These are phyloP conservation scores for Guaruba guarouba DNA, from an alignment of 2,113 vertebrate genomes.

Conservation along the genomic window DNA sequence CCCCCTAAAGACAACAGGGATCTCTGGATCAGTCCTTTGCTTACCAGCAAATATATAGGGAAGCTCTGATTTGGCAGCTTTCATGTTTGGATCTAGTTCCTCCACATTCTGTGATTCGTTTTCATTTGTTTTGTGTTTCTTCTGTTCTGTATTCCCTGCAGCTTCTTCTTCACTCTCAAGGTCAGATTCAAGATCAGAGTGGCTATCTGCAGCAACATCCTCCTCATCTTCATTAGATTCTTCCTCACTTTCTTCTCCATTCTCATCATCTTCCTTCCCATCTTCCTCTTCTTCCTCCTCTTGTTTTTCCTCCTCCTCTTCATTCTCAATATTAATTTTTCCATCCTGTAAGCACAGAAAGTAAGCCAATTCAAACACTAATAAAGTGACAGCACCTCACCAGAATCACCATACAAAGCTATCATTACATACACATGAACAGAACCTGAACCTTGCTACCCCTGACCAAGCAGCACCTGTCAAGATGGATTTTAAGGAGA, in stretches of 20 bases:
- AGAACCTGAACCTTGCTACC: not conserved
- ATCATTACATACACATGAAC: not conserved
- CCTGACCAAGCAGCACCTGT: not conserved
- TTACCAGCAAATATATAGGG: slow-evolving; percentile 89
- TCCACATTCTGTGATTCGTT: not conserved
- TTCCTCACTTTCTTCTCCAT: not conserved
- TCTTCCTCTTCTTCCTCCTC: slow-evolving; percentile 14
- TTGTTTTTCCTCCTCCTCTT: not conserved
- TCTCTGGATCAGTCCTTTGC: not conserved
- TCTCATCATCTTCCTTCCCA: slow-evolving; percentile 15
- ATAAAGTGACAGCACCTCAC: not conserved
- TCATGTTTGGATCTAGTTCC: slow-evolving; percentile 43
- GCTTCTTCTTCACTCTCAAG: slow-evolving; percentile 67
- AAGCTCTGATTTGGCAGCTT: slow-evolving; percentile 80
- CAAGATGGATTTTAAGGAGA: not conserved
- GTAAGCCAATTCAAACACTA: not conserved
- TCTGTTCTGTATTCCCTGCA: not conserved
- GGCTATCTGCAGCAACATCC: slow-evolving; percentile 56
- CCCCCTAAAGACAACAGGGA: not conserved
- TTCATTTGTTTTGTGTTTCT: not conserved
- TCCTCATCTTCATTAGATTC: slow-evolving; percentile 35
- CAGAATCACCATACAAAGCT: not conserved
- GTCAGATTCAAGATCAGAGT: slow-evolving; percentile 83
- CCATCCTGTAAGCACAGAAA: slow-evolving; percentile 75
- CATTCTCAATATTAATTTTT: slow-evolving; percentile 70